phyloP scores from a whole-genome alignment of 2,797 vertebrate genomes.

The Acanthiza pusilla region DNA sequence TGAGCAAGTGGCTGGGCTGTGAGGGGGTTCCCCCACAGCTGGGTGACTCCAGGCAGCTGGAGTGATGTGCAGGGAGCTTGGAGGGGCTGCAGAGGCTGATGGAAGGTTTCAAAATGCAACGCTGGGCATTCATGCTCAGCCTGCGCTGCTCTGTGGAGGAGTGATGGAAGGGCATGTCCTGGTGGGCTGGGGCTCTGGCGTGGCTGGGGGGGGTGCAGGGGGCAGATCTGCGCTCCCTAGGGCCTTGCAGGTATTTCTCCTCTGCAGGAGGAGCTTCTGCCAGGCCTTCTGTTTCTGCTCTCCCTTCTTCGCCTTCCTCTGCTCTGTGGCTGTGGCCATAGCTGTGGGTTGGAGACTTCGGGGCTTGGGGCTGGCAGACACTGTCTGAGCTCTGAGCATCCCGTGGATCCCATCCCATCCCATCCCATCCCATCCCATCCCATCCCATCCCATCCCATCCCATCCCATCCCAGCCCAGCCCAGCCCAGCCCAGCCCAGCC shows the following conservation, averaged over 20 bases:
- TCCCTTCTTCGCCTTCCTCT: background rate
- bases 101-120: background rate
- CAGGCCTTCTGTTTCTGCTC: background rate
- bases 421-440: no score
- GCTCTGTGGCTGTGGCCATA: accelerated
- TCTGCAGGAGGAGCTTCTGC: background rate
- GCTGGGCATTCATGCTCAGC: background rate
- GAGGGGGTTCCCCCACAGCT: no score
- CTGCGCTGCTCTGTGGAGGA: background rate
- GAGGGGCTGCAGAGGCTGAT: background rate
- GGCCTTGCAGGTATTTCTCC: background rate
- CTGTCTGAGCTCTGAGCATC: background rate
- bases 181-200: background rate
- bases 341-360: background rate
- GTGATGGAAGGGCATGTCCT: background rate
- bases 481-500: no score
- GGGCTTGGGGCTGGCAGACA: background rate
- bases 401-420: no score
- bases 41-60: background rate
- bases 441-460: no score
- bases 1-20: accelerated
- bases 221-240: background rate
- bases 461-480: no score
- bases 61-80: background rate
- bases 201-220: background rate